These are phyloP conservation scores for Apamea anceps DNA, from an alignment of 2,888 invertebrate species.

Conservation along the genomic window DNA sequence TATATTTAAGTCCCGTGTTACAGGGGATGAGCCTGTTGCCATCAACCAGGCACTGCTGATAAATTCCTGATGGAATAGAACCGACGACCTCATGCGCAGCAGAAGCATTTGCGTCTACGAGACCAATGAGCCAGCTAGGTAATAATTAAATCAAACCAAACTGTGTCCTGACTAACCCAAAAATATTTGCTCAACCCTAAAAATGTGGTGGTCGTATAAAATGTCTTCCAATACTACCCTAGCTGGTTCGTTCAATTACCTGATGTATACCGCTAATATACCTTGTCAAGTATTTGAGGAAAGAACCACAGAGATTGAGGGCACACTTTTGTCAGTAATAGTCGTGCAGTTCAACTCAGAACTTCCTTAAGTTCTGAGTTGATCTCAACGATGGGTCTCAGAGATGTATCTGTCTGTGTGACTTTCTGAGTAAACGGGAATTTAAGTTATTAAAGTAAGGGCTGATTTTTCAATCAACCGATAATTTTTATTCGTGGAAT, in stretches of 20 bases:
- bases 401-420: no score
- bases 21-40: neutral
- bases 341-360: no score
- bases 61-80: neutral
- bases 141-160: no score
- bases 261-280: constrained; percentile 39
- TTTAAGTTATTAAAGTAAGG: no score
- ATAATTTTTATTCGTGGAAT: no score
- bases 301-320: no score
- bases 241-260: constrained; percentile 50
- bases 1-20: neutral
- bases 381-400: no score
- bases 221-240: constrained; percentile 51
- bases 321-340: no score
- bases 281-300: constrained; percentile 15
- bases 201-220: constrained; percentile 56
- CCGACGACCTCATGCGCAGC: neutral
- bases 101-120: neutral
- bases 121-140: no score
- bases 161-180: neutral
- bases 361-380: no score
- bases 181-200: constrained; percentile 38
- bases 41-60: neutral
- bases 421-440: neutral
- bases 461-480: no score